phyloP scores from a whole-genome alignment of 2,797 vertebrate species.

The Adelosebastes latens region DNA sequence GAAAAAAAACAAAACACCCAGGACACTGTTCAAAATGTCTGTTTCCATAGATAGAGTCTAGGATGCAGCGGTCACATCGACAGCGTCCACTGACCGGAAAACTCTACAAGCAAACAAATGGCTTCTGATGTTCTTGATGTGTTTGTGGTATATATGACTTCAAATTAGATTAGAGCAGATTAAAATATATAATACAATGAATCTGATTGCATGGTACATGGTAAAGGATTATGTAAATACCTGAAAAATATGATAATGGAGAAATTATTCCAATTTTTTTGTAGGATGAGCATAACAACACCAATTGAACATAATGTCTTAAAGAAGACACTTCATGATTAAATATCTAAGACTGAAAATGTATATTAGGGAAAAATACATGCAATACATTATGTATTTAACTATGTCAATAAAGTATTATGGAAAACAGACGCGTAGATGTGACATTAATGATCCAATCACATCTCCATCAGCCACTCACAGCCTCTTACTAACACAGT shows the following conservation, averaged over 20 bases:
- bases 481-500: not conserved
- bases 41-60: not conserved
- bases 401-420: not conserved
- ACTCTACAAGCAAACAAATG: not conserved
- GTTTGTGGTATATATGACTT: not conserved
- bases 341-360: not conserved
- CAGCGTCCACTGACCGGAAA: not conserved
- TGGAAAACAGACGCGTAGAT: not conserved
- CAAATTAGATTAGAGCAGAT: not conserved
- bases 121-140: not conserved
- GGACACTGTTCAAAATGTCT: not conserved
- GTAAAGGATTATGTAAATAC: not conserved
- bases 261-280: too few species aligned
- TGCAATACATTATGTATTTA: not conserved
- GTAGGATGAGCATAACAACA: not conserved
- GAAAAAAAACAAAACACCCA: not conserved
- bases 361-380: not conserved
- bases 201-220: not conserved
- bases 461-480: not conserved
- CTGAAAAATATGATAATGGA: not conserved
- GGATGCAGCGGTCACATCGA: not conserved
- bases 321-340: not conserved
- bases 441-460: not conserved
- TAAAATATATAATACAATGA: not conserved
- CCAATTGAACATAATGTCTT: not conserved